Evolutionary conservation across 2,797 vertebrate species (phyloP), one percentile per base, ranked within the genome.

Genomic region (Melanotaenia boesemani): DNA sequence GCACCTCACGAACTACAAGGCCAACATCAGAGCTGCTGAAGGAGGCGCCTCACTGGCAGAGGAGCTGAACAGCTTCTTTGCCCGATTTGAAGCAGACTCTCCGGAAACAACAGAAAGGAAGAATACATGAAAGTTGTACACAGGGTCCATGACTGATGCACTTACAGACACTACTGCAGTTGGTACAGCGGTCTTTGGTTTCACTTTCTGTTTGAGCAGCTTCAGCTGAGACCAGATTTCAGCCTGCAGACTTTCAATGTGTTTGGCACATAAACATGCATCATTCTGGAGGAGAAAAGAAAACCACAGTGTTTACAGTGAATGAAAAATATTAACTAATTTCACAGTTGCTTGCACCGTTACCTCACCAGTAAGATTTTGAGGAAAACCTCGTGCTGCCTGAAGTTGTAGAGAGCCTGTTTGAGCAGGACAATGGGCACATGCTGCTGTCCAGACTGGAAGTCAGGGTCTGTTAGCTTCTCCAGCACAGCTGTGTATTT

Each of bases 331-430:
- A 41, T 3, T 13, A 15, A 13, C 8, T 41, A 15, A 41, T 15
- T 41, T 69, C 3, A 11, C 37, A 60, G 6, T 15, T 22, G n/a
- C 2, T 13, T 65, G 32, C 0, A 2, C 34, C 7, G 26, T 41
- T n/a, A 30, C 9, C 96, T 95, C 89, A 99, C 98, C 96, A 96
- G 85, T 71, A 98, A 92, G 71, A 95, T 82, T 80, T 91, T 93
- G 76, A 99, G 95, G 88, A 98, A 97, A 30, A 77, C 86, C 74
- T 98, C 96, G 0, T 97, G 94, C 63, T 99, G 97, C 32, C 96
- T 94, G 70, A 93, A 79, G 6, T 95, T 97, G 86, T 95, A 98
- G 0, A 98, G 92, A 0, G 95, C 95, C 89, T 95, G 95, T 87
- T 84, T 96, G 55, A 98, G 75, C 74, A 93, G 88, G 4, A 63